Evolutionary conservation across 2,797 vertebrate species (phyloP).

Genomic region (Acanthornis magna): DNA sequence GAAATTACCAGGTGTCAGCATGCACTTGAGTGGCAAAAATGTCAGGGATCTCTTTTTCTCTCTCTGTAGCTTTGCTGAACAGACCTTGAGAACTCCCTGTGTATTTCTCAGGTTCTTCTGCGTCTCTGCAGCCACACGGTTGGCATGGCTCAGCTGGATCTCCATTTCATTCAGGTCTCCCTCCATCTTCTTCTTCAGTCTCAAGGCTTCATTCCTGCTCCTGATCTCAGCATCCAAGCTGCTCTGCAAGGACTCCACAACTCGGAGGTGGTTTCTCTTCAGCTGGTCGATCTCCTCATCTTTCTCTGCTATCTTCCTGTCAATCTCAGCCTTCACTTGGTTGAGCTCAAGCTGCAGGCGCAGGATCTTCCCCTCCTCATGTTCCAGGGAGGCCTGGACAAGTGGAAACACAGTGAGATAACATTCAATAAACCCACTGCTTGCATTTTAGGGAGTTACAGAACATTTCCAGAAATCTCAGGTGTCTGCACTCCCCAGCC

Average conservation of each 20-base stretch:
- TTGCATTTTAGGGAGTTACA: no score
- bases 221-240: constrained; percentile 72
- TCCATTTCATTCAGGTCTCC: neutral
- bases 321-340: constrained; percentile 66
- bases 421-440: no score
- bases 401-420: neutral
- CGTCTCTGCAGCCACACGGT: constrained; percentile 2
- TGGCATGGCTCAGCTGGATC: neutral
- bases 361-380: constrained; percentile 76
- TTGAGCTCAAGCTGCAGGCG: constrained; percentile 45
- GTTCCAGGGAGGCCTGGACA: constrained; percentile 74
- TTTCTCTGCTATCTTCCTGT: constrained; percentile 77
- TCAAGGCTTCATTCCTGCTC: constrained; percentile 78
- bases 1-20: no score
- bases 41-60: neutral
- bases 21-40: no score
- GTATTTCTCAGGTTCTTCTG: constrained; percentile 73
- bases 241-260: constrained; percentile 72
- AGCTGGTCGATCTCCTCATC: constrained; percentile 77
- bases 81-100: neutral
- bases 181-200: neutral
- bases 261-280: constrained; percentile 72
- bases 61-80: neutral
- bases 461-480: no score
- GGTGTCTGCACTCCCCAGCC: no score